Base-by-base conservation (phyloP, 92 coral and sea anemone genomes). In the Epizoanthus scotinus region DNA sequence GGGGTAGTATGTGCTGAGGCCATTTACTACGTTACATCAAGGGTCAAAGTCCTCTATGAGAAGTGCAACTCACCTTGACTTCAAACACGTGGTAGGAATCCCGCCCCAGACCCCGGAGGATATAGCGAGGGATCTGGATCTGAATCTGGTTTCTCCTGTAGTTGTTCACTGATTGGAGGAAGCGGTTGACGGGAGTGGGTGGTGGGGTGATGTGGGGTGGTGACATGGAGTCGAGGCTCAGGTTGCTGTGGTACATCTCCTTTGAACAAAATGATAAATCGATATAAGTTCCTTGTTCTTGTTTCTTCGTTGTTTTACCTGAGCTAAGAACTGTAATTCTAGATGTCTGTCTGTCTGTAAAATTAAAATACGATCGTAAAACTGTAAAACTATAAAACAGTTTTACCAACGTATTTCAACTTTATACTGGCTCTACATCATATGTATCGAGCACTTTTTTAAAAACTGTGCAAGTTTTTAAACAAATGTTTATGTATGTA, bases 31-130 rank as follows among this genome's bases (percentile, higher is more conserved):
- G 0, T 40, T 40, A 40, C 8, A 6, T 40, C 50, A 44, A 44
- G 50, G 12, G 8, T 6, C 50, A 82, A 63, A 31, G 27, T 64
- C 38, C 44, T 8, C 34, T 17, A 50, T 2, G 6, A 6, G 15
- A 8, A 49, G 26, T 47, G 42, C 50, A 40, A 24, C 91, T 83
- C 53, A 96, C 99, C 98, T 90, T 96, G 42, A 96, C 98, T 78
- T 96, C 99, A 44, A 96, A 96, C 85, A 96, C 99, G 91, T 96
- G 99, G 74, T 96, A 96, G 17, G 99, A 91, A 60, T 93, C 98
- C 89, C 99, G 92, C 6, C 99, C 99, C 87, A 93, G 93, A 71
- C 99, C 99, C 73, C 99, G 85, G 29, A 93, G 60, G 78, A 92
- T 96, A 62, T 93, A 93, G 63, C 99, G 96, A 67, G 99, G 99